A percentile compares a stretch with the other conserved stretches of the same genome.
These are phyloP conservation scores for Phalanger gymnotis DNA, from an alignment of 2,797 vertebrate genomes.

Conservation along the genomic window DNA sequence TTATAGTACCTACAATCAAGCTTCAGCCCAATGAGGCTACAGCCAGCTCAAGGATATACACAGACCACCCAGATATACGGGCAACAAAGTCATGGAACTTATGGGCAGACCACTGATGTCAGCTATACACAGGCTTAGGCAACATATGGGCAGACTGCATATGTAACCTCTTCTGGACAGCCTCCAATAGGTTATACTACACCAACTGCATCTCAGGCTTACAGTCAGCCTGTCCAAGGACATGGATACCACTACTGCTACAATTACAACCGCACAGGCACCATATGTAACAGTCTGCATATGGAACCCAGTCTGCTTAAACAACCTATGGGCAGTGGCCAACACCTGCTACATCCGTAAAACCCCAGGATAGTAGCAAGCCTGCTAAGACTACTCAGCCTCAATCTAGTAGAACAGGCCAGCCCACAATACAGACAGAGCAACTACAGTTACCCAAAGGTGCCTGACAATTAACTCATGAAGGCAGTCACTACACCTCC, in stretches of 20 bases:
- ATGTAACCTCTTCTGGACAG: too few relatives aligned
- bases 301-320: constrained; percentile 90
- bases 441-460: constrained; percentile 86
- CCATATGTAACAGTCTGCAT: constrained; percentile 82
- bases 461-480: constrained; percentile 84
- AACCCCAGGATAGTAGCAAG: constrained; percentile 86
- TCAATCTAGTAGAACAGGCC: constrained; percentile 80
- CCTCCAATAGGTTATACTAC: too few relatives aligned
- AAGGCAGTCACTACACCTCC: constrained; percentile 83
- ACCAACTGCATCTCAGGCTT: constrained; percentile 82
- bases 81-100: too few relatives aligned
- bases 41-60: too few relatives aligned
- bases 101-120: background rate
- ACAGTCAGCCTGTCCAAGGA: constrained; percentile 90
- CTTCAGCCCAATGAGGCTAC: too few relatives aligned
- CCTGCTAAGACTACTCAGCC: constrained; percentile 84
- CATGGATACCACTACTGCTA: constrained; percentile 89
- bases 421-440: constrained; percentile 84
- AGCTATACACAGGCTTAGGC: background rate
- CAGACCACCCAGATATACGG: too few relatives aligned
- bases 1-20: too few relatives aligned
- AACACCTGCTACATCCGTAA: constrained; percentile 36
- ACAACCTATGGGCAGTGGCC: too few relatives aligned
- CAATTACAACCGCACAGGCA: constrained; percentile 90
- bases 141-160: background rate